Evolutionary conservation across 2,113 vertebrate species (phyloP), one percentile per base, ranked within the genome.

Genomic region (Herpetotheres cachinnans): DNA sequence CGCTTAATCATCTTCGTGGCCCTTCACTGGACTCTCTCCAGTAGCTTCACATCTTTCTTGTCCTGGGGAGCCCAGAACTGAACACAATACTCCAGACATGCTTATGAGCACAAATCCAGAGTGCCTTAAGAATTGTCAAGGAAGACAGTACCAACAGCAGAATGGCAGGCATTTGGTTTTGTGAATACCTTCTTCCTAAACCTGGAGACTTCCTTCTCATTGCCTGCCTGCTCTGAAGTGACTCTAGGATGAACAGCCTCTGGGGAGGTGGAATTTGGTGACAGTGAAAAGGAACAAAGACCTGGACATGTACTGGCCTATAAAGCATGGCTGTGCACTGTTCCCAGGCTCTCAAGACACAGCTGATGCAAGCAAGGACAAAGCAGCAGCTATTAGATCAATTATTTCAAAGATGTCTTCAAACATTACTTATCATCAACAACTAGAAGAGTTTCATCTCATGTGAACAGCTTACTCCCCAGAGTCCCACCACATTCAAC

Each of bases 381-480:
- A 58, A 91, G 46, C 89, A 94, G 27, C 67, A 86, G 76, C 67
- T 86, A 36, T 54, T 10, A 36, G 82, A 94, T 89, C 78, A 66
- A 10, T 47, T 47, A 91, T 65, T 78, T 85, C 85, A 90, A 80
- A 79, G 71, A 91, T 34, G 74, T 69, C 84, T 90, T 90, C 91
- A 95, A 96, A 96, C 58, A 82, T 65, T 82, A 5, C 55, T 59
- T 34, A 86, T 52, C 49, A 54, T 65, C 71, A 90, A 11, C 87
- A 69, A 67, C 6, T 4, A 83, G 54, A 47, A 66, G 49, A 93
- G 74, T 88, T 95, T 96, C 47, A 95, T 90, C 78, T 96, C 21
- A 0, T 96, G 97, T 78, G 96, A 97, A 96, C 67, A 67, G 65
- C 42, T 97, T n/a, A 7, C 70, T 95, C 87, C 89, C 44, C 70